Evolutionary conservation across 1,140 invertebrate genomes (phyloP).

Genomic region (Saccostrea echinata): DNA sequence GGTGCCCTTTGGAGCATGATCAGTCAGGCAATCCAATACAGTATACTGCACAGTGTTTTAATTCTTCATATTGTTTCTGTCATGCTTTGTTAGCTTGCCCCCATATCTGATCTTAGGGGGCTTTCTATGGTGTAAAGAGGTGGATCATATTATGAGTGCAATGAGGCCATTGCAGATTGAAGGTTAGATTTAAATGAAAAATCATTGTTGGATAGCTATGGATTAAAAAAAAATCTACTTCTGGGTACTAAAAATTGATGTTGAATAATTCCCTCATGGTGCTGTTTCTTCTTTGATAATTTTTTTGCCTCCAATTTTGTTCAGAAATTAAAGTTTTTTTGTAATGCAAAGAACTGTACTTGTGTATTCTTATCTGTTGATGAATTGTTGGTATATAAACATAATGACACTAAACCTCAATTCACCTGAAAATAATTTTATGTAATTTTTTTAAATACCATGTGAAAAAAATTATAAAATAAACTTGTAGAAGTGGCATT

Average conservation of each 20-base stretch:
- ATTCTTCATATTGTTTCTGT: constrained; percentile 11
- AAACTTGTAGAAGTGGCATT: background rate
- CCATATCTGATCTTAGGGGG: background rate
- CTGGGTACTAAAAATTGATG: background rate
- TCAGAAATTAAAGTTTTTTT: no score
- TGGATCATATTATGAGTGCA: background rate
- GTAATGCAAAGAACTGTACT: no score
- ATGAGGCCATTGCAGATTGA: background rate
- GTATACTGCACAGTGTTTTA: background rate
- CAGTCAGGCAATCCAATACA: background rate
- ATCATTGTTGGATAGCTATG: background rate
- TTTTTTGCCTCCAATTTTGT: no score
- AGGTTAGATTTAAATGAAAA: background rate
- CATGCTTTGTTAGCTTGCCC: background rate
- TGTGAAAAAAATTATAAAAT: background rate
- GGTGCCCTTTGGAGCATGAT: background rate
- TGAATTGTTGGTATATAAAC: no score
- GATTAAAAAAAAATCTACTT: background rate
- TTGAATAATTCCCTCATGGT: no score
- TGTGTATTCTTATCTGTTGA: no score
- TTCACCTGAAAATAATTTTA: no score
- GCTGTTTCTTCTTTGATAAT: no score
- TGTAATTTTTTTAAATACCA: background rate
- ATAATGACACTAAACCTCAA: background rate
- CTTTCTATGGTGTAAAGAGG: background rate